Percentiles rank a stretch among this genome's conserved stretches.
Evolutionary conservation across 2,113 vertebrate genomes (phyloP).

Genomic region (Indicator indicator): DNA sequence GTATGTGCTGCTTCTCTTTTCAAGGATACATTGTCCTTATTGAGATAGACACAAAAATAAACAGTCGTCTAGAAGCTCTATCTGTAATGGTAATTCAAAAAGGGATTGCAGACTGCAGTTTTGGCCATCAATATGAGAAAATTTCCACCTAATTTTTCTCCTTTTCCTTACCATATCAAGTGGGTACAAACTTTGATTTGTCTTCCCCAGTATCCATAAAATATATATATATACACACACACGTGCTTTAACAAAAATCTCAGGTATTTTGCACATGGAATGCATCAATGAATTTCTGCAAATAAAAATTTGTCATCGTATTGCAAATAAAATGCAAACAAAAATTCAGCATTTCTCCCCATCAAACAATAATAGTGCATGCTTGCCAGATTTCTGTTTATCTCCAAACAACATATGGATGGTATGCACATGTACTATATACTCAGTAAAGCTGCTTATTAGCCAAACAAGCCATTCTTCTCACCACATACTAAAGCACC

Average conservation of each 20-base stretch:
- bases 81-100: slow-evolving; percentile 7
- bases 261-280: slow-evolving; percentile 33
- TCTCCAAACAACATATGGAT: slow-evolving; percentile 3
- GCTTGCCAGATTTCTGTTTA: slow-evolving; percentile 18
- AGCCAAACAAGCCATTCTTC: slow-evolving; percentile 31
- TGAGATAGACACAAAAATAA: not conserved
- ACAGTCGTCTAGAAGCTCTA: not conserved
- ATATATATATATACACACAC: not conserved
- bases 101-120: not conserved
- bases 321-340: slow-evolving; percentile 42
- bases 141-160: not conserved
- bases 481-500: slow-evolving; percentile 6
- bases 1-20: not conserved
- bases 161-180: not conserved
- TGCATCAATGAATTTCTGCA: slow-evolving; percentile 24
- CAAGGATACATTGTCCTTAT: not conserved
- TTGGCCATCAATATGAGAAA: not conserved
- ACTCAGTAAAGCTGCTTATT: not conserved
- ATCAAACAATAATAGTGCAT: not conserved
- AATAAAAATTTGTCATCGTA: not conserved
- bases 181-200: not conserved
- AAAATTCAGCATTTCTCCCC: slow-evolving; percentile 30
- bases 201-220: not conserved
- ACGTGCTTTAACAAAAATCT: slow-evolving; percentile 35
- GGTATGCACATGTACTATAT: not conserved